Conservation (phyloP, 2,797 vertebrate genomes). For the Allobates femoralis region DNA sequence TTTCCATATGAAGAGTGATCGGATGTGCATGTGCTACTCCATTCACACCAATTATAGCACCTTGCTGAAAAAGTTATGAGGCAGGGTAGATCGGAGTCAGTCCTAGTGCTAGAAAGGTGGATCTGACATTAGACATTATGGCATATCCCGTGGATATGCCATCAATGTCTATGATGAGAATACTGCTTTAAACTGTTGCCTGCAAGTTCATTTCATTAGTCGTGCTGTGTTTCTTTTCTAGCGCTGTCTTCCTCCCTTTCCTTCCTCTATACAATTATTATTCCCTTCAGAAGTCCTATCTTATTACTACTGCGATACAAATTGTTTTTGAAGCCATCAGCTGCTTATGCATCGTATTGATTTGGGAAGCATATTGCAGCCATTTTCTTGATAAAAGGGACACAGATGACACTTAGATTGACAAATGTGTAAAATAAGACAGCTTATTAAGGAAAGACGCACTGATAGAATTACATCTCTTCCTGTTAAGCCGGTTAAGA, state of each 20-base stretch:
- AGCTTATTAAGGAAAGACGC: conserved; percentile 26
- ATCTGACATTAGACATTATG: no score
- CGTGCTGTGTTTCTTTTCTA: conserved; percentile 31
- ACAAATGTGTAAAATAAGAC: conserved; percentile 45
- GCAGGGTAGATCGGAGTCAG: no score
- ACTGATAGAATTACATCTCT: conserved; percentile 35
- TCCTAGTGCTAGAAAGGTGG: no score
- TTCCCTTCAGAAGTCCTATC: conserved; percentile 28
- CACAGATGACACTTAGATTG: conserved; percentile 45
- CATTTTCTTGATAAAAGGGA: conserved; percentile 20
- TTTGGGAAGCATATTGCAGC: conserved; percentile 48
- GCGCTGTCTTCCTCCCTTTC: background rate
- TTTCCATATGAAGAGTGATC: no score
- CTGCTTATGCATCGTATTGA: conserved; percentile 48
- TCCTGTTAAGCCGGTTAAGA: conserved; percentile 37
- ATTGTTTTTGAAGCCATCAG: conserved; percentile 46
- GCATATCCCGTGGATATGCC: no score
- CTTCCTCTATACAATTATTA: conserved; percentile 32
- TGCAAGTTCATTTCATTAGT: background rate
- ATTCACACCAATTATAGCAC: no score
- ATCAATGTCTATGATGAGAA: background rate
- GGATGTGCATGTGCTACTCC: no score
- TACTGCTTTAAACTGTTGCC: background rate
- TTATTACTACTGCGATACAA: conserved; percentile 30
- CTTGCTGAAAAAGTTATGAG: no score